These are phyloP conservation scores for Boleophthalmus pectinirostris DNA, from an alignment of 2,113 vertebrate species.

Conservation along the genomic window DNA sequence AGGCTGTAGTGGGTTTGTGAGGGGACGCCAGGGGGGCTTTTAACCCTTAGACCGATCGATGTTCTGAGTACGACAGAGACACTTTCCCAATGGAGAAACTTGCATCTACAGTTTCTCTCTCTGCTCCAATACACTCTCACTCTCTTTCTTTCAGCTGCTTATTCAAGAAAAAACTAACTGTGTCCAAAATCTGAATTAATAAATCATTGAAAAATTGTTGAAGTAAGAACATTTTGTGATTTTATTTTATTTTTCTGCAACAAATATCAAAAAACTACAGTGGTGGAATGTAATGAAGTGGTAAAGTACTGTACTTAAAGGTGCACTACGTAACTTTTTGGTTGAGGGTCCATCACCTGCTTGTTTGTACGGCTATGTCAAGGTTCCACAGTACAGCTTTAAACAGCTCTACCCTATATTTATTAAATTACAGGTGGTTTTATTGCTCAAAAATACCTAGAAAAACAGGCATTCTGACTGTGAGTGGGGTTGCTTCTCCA, in stretches of 20 bases:
- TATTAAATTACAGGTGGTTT: too few relatives aligned
- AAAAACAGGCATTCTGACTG: too few relatives aligned
- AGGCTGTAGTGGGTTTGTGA: constrained; percentile 6
- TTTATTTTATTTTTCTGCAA: neutral
- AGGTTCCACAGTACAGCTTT: too few relatives aligned
- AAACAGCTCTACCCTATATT: too few relatives aligned
- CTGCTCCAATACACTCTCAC: constrained; percentile 11
- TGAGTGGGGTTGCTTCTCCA: too few relatives aligned
- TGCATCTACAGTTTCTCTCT: constrained; percentile 3
- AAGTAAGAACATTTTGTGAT: neutral
- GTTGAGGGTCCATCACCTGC: too few relatives aligned
- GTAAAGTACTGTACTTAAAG: too few relatives aligned
- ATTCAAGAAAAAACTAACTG: neutral
- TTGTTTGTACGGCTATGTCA: too few relatives aligned
- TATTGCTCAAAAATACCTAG: too few relatives aligned
- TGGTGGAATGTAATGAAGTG: too few relatives aligned
- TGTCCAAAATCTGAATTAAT: neutral
- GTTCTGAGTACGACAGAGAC: neutral
- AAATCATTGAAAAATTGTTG: neutral
- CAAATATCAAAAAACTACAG: neutral
- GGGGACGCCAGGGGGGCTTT: constrained; percentile 6
- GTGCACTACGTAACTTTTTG: too few relatives aligned
- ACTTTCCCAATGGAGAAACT: neutral
- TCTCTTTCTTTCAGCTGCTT: neutral
- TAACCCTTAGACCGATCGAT: constrained; percentile 34